Evolutionary conservation across 2,888 invertebrate genomes (phyloP), one percentile per base, ranked within the genome.

Genomic region (Pyrgus malvae): DNA sequence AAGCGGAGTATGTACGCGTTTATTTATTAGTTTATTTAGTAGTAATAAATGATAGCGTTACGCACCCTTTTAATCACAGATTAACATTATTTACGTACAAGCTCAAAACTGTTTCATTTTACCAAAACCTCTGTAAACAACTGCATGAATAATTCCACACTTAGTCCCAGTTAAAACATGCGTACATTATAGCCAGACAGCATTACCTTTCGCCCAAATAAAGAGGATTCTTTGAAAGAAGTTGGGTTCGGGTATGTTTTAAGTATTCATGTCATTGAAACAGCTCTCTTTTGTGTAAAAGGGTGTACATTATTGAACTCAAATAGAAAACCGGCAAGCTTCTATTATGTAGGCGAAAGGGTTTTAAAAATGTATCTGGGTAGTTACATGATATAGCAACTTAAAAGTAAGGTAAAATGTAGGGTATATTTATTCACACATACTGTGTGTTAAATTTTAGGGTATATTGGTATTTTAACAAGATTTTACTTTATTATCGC

Each of bases 221-320:
- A n/a, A 31, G 29, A 14, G 40, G 19, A 17, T 33, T 50, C 38
- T 41, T 49, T 31, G 16, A 41, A 51, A 51, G 42, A 51, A 35
- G 7, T 42, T n/a, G 35, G 42, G 42, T 9, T 19, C 29, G 5
- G 35, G 35, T 35, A 25, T 51, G 42, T 51, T 51, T 51, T 51
- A 51, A 51, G 42, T 44, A 51, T 51, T 51, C 42, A 51, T 51
- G 50, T 51, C 50, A 51, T 42, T 51, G 50, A 51, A 51, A 42
- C 35, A 35, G 35, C 33, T 42, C 41, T 16, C 50, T 35, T 51
- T 35, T 51, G 35, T 51, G 31, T 51, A 17, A 51, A 51, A 51
- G 27, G 50, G 50, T 42, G 25, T 51, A 25, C 50, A 41, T 50
- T 50, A 50, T 41, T 50, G 25, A 42, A 50, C 17, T 14, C 17